Base-by-base conservation (phyloP, 2,888 invertebrate genomes). In the Metallyticus violacea region DNA sequence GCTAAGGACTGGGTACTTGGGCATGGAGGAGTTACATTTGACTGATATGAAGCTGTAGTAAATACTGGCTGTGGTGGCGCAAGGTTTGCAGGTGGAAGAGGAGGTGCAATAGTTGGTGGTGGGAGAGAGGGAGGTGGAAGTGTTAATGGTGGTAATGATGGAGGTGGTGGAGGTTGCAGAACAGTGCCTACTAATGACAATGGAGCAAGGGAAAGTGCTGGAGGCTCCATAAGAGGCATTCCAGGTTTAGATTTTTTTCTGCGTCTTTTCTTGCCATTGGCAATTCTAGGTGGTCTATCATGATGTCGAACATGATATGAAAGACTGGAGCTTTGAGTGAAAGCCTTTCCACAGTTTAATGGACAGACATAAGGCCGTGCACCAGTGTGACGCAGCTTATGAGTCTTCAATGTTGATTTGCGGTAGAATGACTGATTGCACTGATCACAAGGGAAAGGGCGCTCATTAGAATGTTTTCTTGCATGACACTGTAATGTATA, bases 231-330 rank as follows among this genome's bases (percentile, higher is more conserved):
- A 15, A 62, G 22, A 1, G 40, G 40, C 22, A 62, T 15, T 3
- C 76, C 80, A n/a, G 62, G 6, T 85, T 79, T 85, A 7, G 79
- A 30, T 79, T 79, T 81, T 26, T 77, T 76, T 77, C 81, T 86
- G 15, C 80, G 79, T 25, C 77, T 81, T 77, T 86, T 86, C 26
- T 81, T 86, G 26, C 81, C 81, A 30, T 81, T 81, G 76, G 86
- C 77, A n/a, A 81, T 81, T 62, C 80, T 86, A 26, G 86, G 86
- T 77, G 86, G 81, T 27, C 86, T 79, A 77, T 86, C 81, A 81
- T 86, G 86, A 77, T 86, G 86, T 25, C 86, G 86, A 26, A 86
- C 81, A 86, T 86, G 86, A 40, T 86, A 86, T 7, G 86, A 81
- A 25, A 86, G 81, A 22, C 81, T 81, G 26, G 81, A 86, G 30